These are phyloP conservation scores for Laticauda colubrina DNA, from an alignment of 2,113 vertebrate species.

Conservation along the genomic window DNA sequence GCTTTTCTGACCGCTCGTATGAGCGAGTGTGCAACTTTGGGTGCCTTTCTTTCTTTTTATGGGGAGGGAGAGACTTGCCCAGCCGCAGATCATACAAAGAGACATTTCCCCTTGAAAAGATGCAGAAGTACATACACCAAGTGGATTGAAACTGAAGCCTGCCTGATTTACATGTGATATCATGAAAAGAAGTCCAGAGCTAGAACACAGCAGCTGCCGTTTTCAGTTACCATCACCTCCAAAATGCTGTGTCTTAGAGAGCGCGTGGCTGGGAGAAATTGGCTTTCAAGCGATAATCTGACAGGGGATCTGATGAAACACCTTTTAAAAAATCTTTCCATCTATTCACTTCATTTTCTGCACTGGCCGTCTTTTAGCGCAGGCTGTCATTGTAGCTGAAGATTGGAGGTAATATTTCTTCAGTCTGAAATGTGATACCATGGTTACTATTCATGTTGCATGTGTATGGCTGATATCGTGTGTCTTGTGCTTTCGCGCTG, in stretches of 20 bases:
- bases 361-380: constrained; percentile 38
- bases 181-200: constrained; percentile 20
- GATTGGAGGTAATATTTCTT: constrained; percentile 57
- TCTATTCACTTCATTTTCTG: not conserved
- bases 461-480: not conserved
- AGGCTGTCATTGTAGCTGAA: constrained; percentile 5
- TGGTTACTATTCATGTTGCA: constrained; percentile 40
- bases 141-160: constrained; percentile 82
- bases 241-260: constrained; percentile 29
- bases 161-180: constrained; percentile 50
- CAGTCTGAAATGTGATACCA: constrained; percentile 40
- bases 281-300: constrained; percentile 16
- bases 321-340: constrained; percentile 27
- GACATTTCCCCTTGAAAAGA: constrained; percentile 35
- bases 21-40: not conserved
- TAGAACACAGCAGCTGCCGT: constrained; percentile 55
- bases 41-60: not conserved
- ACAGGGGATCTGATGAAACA: not conserved
- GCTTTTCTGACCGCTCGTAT: not conserved
- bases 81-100: not conserved
- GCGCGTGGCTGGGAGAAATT: not conserved
- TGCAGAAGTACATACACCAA: constrained; percentile 71
- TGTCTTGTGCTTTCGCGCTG: constrained; percentile 22
- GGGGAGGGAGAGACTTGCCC: not conserved
- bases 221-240: constrained; percentile 43